A percentile compares a stretch with the other conserved stretches of the same genome.
phyloP scores from a whole-genome alignment of 2,797 vertebrate species.

The Labeo calbasu region DNA sequence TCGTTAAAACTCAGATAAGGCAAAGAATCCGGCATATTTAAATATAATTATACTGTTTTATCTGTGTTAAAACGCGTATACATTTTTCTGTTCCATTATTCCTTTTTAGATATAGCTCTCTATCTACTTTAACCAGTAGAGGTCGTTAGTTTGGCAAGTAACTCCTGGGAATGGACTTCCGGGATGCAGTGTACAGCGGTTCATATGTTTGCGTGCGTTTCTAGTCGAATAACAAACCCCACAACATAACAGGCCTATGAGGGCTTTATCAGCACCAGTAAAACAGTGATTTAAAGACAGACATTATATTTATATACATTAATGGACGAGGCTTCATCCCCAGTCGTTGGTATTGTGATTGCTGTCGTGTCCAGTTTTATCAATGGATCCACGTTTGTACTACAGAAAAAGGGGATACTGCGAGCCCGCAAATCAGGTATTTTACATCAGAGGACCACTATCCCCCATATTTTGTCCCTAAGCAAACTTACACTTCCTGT shows the following conservation, averaged over 20 bases:
- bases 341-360: slow-evolving; percentile 80
- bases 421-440: slow-evolving; percentile 87
- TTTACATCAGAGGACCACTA: neutral
- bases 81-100: neutral
- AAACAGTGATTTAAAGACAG: neutral
- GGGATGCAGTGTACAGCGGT: neutral
- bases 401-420: slow-evolving; percentile 94
- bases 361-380: slow-evolving; percentile 91
- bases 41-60: neutral
- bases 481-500: neutral
- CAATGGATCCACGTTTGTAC: slow-evolving; percentile 94
- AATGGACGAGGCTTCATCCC: slow-evolving; percentile 53
- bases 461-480: neutral
- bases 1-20: neutral
- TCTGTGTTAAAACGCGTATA: neutral
- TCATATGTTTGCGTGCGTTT: neutral
- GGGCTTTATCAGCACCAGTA: neutral
- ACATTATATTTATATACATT: neutral
- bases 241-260: neutral
- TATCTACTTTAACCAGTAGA: slow-evolving; percentile 4
- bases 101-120: too few species aligned
- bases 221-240: neutral
- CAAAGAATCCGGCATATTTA: neutral
- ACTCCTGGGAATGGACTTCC: slow-evolving; percentile 25
- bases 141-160: slow-evolving; percentile 12